Evolutionary conservation across 2,797 vertebrate species (phyloP).

Genomic region (Tragopan temminckii): DNA sequence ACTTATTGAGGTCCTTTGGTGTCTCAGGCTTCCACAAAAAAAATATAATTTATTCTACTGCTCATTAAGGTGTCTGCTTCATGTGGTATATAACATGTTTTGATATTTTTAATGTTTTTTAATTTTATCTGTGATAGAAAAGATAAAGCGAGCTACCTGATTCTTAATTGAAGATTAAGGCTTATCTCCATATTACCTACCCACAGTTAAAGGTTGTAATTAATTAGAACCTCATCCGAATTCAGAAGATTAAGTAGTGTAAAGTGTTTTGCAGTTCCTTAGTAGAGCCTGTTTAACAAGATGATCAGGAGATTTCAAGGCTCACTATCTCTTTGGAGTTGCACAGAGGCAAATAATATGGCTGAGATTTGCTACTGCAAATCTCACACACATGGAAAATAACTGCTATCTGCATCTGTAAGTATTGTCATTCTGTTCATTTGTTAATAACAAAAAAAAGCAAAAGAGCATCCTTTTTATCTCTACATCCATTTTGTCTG

Average conservation of each 20-base stretch:
- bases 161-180: background rate
- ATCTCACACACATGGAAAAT: background rate
- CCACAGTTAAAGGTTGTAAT: constrained; percentile 78
- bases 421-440: background rate
- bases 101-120: background rate
- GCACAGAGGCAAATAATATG: background rate
- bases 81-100: background rate
- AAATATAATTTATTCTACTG: background rate
- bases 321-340: constrained; percentile 66
- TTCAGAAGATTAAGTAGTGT: constrained; percentile 77
- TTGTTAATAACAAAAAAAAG: background rate
- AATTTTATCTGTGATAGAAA: background rate
- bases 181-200: constrained; percentile 76
- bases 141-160: background rate
- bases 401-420: background rate
- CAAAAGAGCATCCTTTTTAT: background rate
- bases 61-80: rapidly evolving
- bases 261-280: constrained; percentile 83
- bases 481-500: background rate
- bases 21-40: background rate
- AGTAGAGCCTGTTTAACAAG: constrained; percentile 77
- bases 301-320: constrained; percentile 79
- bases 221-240: constrained; percentile 80
- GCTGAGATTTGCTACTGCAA: background rate
- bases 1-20: background rate